These are phyloP conservation scores for Acanthosoma haemorrhoidale DNA, from an alignment of 2,888 invertebrate genomes.

Conservation along the genomic window DNA sequence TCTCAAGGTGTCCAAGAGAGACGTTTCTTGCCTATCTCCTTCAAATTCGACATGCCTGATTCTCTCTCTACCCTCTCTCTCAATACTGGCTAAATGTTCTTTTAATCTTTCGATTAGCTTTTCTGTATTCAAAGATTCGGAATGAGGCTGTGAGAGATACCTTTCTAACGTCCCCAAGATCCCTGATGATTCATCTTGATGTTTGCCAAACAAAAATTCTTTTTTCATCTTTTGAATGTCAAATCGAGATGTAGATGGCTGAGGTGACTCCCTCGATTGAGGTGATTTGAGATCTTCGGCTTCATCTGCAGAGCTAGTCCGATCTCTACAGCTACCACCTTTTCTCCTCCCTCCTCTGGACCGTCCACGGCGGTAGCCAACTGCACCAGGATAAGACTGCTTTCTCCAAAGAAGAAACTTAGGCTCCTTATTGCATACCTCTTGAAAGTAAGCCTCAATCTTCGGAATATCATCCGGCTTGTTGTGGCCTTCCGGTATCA, in stretches of 20 bases:
- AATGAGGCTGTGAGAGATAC: conserved; percentile 51
- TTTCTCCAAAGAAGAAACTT: conserved; percentile 77
- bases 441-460: conserved; percentile 78
- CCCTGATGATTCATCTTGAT: conserved; percentile 51
- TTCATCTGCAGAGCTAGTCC: conserved; percentile 58
- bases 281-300: conserved; percentile 54
- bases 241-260: conserved; percentile 56
- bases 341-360: conserved; percentile 50
- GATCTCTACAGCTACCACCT: conserved; percentile 63
- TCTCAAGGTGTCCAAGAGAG: conserved; percentile 60
- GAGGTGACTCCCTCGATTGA: conserved; percentile 43
- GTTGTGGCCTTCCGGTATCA: conserved; percentile 77
- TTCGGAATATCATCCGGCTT: conserved; percentile 67
- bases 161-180: conserved; percentile 61
- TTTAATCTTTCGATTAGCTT: conserved; percentile 61
- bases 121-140: conserved; percentile 52
- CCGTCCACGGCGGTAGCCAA: conserved; percentile 54
- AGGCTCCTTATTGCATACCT: conserved; percentile 71
- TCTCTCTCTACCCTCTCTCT: conserved; percentile 29
- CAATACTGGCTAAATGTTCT: conserved; percentile 52
- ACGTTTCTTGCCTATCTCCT: conserved; percentile 52
- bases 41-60: conserved; percentile 43
- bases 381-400: conserved; percentile 71
- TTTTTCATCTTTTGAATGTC: conserved; percentile 63
- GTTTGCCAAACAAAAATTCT: conserved; percentile 56